Base-by-base conservation (phyloP, 2,888 invertebrate genomes). In the Octodonta nipae region DNA sequence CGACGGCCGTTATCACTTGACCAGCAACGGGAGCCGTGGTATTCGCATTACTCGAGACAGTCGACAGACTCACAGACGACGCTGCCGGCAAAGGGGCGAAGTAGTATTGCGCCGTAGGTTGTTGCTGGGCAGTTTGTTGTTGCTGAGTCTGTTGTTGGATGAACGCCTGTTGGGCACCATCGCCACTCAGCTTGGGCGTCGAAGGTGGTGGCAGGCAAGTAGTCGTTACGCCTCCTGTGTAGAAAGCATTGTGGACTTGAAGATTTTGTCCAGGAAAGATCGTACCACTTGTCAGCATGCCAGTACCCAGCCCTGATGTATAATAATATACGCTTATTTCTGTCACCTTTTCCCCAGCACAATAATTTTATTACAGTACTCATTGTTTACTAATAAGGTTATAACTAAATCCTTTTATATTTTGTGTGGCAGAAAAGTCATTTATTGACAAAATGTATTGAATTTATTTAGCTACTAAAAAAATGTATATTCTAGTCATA, bases 61-160 rank as follows among this genome's bases (percentile, higher is more conserved):
- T 10, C 11, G 22, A 22, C 11, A 22, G 22, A 32, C 63, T 64
- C 37, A 66, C 62, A 33, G 56, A 54, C 38, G 55, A 54, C 34
- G 54, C 44, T 62, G 65, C 65, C 59, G 56, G 60, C 61, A 53
- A 65, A 52, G 62, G 68, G 55, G 52, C 64, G 56, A 47, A 70
- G 56, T 52, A 71, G 55, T 58, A 60, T 10, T 58, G 54, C n/a
- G 22, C 11, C 11, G 22, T 11, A 22, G 22, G 10, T 43, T 67
- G 70, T 46, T 68, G 66, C 43, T 63, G 61, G 11, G 55, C 54
- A 43, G 67, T 68, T 45, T 67, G 65, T 44, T 63, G 60, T 40
- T 66, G 65, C 55, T n/a, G n/a, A n/a, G n/a, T n/a, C 44, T 63
- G 60, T 40, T 66, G 65, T 64, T 42, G 22, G 11, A 22, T 22